Conservation (phyloP, 2,113 vertebrate species). For the Dendropsophus ebraccatus region DNA sequence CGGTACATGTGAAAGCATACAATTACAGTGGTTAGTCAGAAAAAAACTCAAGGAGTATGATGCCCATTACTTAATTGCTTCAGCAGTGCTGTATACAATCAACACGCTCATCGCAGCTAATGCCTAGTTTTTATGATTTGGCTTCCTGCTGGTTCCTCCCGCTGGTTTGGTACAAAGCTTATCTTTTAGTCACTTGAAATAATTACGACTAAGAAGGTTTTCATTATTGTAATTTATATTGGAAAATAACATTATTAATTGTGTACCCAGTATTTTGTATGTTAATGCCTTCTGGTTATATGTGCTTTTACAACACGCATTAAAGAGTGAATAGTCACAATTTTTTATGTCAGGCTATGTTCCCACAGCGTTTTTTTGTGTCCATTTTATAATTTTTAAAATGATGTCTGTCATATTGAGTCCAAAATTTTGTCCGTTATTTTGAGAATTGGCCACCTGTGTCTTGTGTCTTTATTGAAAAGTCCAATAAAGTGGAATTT, state of each 20-base stretch:
- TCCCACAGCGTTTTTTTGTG: too few species aligned
- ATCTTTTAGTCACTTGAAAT: constrained; percentile 42
- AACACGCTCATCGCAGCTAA: constrained; percentile 26
- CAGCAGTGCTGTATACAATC: constrained; percentile 15
- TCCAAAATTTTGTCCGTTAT: too few species aligned
- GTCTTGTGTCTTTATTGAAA: too few species aligned
- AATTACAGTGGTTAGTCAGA: background rate
- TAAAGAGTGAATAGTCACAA: background rate
- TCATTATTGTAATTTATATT: constrained; percentile 34
- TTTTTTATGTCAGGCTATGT: background rate
- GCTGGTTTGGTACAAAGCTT: constrained; percentile 24
- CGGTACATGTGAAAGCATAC: background rate
- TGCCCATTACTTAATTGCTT: background rate
- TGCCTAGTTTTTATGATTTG: constrained; percentile 4
- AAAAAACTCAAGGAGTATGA: background rate
- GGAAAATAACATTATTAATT: constrained; percentile 36
- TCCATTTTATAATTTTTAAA: too few species aligned
- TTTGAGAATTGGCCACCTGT: too few species aligned
- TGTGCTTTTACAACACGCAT: background rate
- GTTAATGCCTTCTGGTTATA: background rate
- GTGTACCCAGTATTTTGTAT: background rate
- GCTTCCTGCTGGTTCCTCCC: constrained; percentile 24
- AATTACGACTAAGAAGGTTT: constrained; percentile 23
- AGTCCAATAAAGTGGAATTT: too few species aligned
- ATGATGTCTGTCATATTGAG: too few species aligned